Evolutionary conservation across 2,888 invertebrate genomes (phyloP).

Genomic region (Flexamia atlantica): DNA sequence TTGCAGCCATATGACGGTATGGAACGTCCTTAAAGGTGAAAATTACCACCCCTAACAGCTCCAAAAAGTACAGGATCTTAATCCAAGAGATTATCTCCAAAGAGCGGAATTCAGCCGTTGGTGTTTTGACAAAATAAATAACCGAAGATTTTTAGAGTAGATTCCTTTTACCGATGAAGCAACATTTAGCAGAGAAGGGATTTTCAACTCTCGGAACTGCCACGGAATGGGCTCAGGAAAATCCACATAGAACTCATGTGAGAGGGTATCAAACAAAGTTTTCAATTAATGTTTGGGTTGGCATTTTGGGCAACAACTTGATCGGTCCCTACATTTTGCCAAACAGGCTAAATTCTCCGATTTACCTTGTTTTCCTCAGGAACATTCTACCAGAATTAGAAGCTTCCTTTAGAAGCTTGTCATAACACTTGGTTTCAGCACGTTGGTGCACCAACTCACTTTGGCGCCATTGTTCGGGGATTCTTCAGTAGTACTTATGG

Average conservation of each 20-base stretch:
- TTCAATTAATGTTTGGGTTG: slow-evolving; percentile 24
- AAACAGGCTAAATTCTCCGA: slow-evolving; percentile 17
- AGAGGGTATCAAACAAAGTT: slow-evolving; percentile 1
- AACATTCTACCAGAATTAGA: slow-evolving; percentile 16
- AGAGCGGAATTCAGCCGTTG: not conserved
- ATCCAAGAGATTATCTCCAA: not conserved
- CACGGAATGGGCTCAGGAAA: slow-evolving; percentile 18
- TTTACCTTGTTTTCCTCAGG: slow-evolving; percentile 5
- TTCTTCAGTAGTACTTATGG: not conserved
- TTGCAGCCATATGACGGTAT: not conserved
- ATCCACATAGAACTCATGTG: not conserved
- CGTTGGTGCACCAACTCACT: slow-evolving; percentile 13
- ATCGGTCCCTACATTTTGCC: slow-evolving; percentile 37
- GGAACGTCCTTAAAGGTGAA: not conserved
- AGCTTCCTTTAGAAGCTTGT: not conserved
- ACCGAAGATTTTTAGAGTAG: not conserved
- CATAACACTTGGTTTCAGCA: slow-evolving; percentile 18
- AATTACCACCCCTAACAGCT: not conserved
- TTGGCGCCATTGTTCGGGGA: not conserved
- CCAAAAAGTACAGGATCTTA: not conserved
- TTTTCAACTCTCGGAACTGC: not conserved
- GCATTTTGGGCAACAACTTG: not conserved
- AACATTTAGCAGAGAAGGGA: not conserved
- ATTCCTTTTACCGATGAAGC: slow-evolving; percentile 11
- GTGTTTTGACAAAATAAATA: not conserved